Conservation (phyloP, 2,888 invertebrate genomes). For the Mellilla xanthometata region DNA sequence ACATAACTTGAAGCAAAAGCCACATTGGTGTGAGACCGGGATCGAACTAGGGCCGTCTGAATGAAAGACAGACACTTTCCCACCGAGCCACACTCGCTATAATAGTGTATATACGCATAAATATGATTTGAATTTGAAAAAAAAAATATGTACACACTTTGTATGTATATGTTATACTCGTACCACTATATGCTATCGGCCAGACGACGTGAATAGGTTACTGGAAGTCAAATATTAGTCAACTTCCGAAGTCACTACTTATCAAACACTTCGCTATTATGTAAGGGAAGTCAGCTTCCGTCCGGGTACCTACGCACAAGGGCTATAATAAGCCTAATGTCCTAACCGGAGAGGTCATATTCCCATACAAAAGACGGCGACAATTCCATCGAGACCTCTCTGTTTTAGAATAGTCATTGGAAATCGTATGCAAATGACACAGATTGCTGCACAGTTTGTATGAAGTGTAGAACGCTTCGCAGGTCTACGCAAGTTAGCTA, state of each 20-base stretch:
- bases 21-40: too few relatives aligned
- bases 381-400: conserved; percentile 4
- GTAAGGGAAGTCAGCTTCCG: conserved; percentile 54
- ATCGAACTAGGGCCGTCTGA: too few relatives aligned
- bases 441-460: conserved; percentile 1
- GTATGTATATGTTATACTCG: conserved; percentile 8
- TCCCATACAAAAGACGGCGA: conserved; percentile 39
- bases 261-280: conserved; percentile 50
- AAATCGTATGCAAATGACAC: conserved; percentile 2
- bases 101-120: conserved; percentile 5
- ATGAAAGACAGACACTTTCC: conserved; percentile 6
- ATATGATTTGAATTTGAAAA: too few relatives aligned
- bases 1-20: too few relatives aligned
- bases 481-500: conserved; percentile 6
- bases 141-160: background rate
- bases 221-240: conserved; percentile 42
- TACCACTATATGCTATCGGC: conserved; percentile 31
- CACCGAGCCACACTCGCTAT: conserved; percentile 4
- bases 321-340: conserved; percentile 30
- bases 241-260: conserved; percentile 54
- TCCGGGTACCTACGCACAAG: conserved; percentile 28
- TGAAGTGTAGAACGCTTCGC: conserved; percentile 19
- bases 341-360: conserved; percentile 40
- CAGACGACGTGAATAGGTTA: conserved; percentile 37
- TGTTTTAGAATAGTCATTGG: background rate